Percentiles rank a stretch among this genome's conserved stretches.
These are phyloP conservation scores for Thunnus thynnus DNA, from an alignment of 2,113 vertebrate genomes.

Conservation along the genomic window DNA sequence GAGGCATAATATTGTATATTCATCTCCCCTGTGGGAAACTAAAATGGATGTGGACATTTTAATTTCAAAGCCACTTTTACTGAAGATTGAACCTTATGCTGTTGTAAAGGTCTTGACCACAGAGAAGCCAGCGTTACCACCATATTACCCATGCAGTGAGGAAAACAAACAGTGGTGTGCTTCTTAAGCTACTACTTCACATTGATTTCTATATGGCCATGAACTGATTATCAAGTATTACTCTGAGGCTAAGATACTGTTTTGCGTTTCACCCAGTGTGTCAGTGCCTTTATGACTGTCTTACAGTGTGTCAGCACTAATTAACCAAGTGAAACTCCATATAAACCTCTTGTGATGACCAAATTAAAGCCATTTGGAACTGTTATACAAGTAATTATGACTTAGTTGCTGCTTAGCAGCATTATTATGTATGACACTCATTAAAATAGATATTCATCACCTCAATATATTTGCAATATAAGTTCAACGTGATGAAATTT, in stretches of 20 bases:
- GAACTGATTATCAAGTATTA: conserved; percentile 12
- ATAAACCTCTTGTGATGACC: neutral
- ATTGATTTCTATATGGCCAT: neutral
- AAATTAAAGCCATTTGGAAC: conserved; percentile 15
- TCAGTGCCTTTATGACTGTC: conserved; percentile 8
- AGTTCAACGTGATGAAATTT: neutral
- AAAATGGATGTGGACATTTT: conserved; percentile 29
- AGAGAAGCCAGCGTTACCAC: neutral
- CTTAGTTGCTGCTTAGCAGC: neutral
- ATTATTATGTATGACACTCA: neutral
- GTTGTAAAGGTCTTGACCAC: neutral
- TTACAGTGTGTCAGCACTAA: conserved; percentile 24
- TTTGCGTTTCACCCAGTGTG: conserved; percentile 9
- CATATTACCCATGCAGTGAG: conserved; percentile 9
- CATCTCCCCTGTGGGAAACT: neutral
- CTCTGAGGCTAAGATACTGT: neutral
- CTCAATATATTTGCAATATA: conserved; percentile 15
- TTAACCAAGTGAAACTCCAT: conserved; percentile 27
- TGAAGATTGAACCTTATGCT: conserved; percentile 18
- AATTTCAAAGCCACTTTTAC: conserved; percentile 31
- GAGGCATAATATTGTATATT: neutral
- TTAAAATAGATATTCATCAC: conserved; percentile 13
- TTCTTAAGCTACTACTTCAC: conserved; percentile 9
- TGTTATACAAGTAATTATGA: neutral
- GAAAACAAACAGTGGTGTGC: conserved; percentile 11